Conservation (phyloP, 2,888 invertebrate genomes). For the Nemoura dubitans region DNA sequence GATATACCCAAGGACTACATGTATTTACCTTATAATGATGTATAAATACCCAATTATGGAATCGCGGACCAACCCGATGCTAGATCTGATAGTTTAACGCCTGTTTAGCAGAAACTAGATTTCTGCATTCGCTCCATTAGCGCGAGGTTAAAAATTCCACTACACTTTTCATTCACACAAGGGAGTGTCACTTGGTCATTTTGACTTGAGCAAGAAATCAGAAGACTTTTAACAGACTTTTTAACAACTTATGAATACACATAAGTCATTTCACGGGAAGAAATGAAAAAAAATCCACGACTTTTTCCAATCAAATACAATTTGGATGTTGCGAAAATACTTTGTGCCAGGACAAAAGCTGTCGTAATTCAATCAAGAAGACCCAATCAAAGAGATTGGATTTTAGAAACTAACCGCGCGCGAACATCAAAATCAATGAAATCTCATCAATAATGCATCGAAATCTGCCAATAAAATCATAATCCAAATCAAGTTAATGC, state of each 20-base stretch:
- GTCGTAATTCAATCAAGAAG: not conserved
- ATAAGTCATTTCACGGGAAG: no score
- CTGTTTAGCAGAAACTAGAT: not conserved
- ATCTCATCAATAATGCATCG: not conserved
- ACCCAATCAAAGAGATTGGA: not conserved
- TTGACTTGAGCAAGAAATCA: no score
- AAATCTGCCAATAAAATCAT: not conserved
- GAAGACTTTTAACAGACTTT: no score
- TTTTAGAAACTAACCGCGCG: not conserved
- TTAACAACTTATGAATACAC: no score
- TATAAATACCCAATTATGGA: not conserved
- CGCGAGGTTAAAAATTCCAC: not conserved
- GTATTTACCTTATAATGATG: not conserved
- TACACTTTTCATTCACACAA: not conserved
- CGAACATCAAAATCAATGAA: not conserved
- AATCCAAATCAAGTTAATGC: conserved; percentile 7
- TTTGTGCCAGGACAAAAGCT: no score
- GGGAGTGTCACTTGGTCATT: not conserved
- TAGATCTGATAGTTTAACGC: not conserved
- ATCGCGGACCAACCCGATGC: not conserved
- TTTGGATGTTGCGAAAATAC: no score
- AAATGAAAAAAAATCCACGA: no score
- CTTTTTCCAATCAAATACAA: no score
- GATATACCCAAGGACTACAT: not conserved
- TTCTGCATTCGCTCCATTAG: not conserved